phyloP scores from a whole-genome alignment of 2,888 invertebrate genomes.

The Xestia c-nigrum region DNA sequence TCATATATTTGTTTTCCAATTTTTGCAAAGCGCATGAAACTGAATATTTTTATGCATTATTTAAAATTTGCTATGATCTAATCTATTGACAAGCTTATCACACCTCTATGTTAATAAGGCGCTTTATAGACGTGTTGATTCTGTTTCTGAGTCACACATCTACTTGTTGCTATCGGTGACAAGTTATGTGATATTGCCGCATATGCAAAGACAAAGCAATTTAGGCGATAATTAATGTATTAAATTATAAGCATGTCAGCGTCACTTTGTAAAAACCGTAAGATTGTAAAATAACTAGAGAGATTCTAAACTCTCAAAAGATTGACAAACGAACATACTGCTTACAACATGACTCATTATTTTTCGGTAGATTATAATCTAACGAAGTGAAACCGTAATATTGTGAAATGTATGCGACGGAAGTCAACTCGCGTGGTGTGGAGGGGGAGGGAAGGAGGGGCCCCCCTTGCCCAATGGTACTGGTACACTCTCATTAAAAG shows the following conservation, averaged over 20 bases:
- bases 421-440: too few species aligned
- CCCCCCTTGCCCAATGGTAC: too few species aligned
- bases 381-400: too few species aligned
- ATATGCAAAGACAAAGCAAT: constrained; percentile 37
- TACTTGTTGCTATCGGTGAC: constrained; percentile 49
- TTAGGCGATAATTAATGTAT: constrained; percentile 11
- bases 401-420: too few species aligned
- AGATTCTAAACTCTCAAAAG: too few species aligned
- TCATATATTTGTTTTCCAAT: not conserved
- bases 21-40: not conserved
- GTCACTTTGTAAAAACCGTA: too few species aligned
- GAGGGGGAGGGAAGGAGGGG: too few species aligned
- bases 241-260: not conserved
- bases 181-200: constrained; percentile 35
- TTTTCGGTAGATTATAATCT: too few species aligned
- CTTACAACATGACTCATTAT: too few species aligned
- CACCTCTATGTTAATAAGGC: constrained; percentile 33
- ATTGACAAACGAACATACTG: too few species aligned
- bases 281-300: too few species aligned
- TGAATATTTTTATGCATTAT: constrained; percentile 5
- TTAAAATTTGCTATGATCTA: constrained; percentile 16
- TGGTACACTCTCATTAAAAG: too few species aligned
- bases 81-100: constrained; percentile 24
- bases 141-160: constrained; percentile 42
- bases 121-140: constrained; percentile 14